Conservation (phyloP, 2,113 vertebrate genomes). For the Oophaga pumilio region DNA sequence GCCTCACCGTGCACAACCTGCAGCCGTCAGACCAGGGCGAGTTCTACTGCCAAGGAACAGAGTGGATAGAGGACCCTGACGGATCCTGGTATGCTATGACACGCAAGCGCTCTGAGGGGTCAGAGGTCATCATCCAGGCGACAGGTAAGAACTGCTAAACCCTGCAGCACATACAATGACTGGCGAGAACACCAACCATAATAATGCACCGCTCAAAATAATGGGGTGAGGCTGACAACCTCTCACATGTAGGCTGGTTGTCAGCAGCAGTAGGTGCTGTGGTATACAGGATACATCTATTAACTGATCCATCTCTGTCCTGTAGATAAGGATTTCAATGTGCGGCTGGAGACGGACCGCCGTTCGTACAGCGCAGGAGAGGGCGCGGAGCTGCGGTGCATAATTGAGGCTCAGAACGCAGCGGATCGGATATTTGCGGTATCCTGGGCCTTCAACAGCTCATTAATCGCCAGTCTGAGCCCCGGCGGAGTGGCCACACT, state of each 20-base stretch:
- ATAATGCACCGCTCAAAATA: no score
- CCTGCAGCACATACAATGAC: neutral
- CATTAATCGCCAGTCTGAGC: slow-evolving; percentile 90
- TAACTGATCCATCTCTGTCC: slow-evolving; percentile 15
- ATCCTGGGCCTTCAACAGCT: slow-evolving; percentile 99
- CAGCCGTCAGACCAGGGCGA: slow-evolving; percentile 91
- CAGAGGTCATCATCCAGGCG: slow-evolving; percentile 87
- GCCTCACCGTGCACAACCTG: slow-evolving; percentile 90
- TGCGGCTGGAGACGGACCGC: slow-evolving; percentile 91
- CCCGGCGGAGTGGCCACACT: slow-evolving; percentile 88
- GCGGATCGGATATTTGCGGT: slow-evolving; percentile 94
- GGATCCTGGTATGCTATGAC: slow-evolving; percentile 92
- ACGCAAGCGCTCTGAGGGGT: slow-evolving; percentile 88
- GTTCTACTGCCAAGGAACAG: slow-evolving; percentile 90
- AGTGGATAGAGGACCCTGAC: slow-evolving; percentile 96
- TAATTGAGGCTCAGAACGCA: slow-evolving; percentile 90
- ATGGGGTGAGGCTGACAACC: no score
- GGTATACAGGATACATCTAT: neutral
- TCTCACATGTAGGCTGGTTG: neutral
- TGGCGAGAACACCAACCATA: no score
- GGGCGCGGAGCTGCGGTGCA: slow-evolving; percentile 89
- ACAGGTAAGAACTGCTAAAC: slow-evolving; percentile 76
- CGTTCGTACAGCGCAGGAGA: slow-evolving; percentile 90
- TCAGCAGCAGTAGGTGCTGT: neutral
- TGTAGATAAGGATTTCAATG: slow-evolving; percentile 91